Percentiles rank a stretch among this genome's conserved stretches.
Evolutionary conservation across 2,797 vertebrate genomes (phyloP).

Genomic region (Lindbergichthys nudifrons): DNA sequence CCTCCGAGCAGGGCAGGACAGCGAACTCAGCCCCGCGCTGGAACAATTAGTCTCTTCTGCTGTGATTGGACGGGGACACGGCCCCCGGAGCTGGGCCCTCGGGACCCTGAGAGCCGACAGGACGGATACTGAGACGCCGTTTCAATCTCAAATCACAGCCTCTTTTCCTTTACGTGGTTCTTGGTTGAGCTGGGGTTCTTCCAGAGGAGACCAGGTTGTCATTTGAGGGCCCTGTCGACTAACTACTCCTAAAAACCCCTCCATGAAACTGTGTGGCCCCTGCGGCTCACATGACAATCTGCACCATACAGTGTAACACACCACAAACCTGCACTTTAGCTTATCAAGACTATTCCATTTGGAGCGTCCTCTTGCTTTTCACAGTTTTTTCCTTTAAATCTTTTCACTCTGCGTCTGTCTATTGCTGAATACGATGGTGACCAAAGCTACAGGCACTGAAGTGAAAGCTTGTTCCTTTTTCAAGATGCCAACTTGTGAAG

Average conservation of each 20-base stretch:
- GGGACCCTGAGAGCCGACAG: neutral
- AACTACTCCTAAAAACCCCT: constrained; percentile 27
- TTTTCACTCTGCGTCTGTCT: constrained; percentile 26
- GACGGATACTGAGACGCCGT: constrained; percentile 7
- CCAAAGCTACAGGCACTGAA: constrained; percentile 29
- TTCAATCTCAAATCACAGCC: constrained; percentile 54
- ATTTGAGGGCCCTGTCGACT: constrained; percentile 34
- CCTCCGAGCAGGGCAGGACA: constrained; percentile 40
- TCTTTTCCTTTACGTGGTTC: constrained; percentile 37
- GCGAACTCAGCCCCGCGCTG: constrained; percentile 10
- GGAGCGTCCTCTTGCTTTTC: constrained; percentile 32
- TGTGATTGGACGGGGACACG: constrained; percentile 19
- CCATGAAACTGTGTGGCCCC: constrained; percentile 39
- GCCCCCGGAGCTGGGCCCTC: neutral
- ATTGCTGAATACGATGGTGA: constrained; percentile 22
- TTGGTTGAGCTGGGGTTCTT: constrained; percentile 9
- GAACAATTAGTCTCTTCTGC: constrained; percentile 41
- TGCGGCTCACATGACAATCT: constrained; percentile 73
- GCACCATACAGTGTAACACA: constrained; percentile 55
- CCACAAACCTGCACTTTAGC: constrained; percentile 82
- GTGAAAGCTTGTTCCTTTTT: constrained; percentile 9
- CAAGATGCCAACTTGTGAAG: constrained; percentile 32
- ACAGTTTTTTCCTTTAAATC: constrained; percentile 21
- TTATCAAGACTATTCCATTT: constrained; percentile 49
- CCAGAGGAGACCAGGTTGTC: constrained; percentile 46